A percentile compares a stretch with the other conserved stretches of the same genome.
Conservation (phyloP, 1,140 invertebrate species). For the Drosophila mauritiana region DNA sequence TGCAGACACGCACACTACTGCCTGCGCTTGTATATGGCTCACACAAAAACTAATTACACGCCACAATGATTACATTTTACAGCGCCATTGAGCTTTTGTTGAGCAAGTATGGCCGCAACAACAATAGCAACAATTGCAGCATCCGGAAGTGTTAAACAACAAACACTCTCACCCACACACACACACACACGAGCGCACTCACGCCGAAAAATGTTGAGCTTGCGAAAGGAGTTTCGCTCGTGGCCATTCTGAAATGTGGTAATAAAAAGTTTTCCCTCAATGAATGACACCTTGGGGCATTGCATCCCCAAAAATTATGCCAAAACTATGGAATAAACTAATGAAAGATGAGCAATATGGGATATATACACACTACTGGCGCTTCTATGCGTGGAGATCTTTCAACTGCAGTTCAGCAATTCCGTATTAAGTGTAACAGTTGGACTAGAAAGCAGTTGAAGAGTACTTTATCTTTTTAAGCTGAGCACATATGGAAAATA, state of each 20-base stretch:
- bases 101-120: slow-evolving; percentile 21
- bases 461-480: too few relatives aligned
- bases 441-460: too few relatives aligned
- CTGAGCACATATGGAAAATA: too few relatives aligned
- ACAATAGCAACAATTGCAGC: slow-evolving; percentile 7
- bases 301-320: slow-evolving; percentile 24
- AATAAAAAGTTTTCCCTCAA: slow-evolving; percentile 48
- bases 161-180: not conserved
- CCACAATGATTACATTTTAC: slow-evolving; percentile 82
- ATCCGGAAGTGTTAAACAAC: slow-evolving; percentile 45
- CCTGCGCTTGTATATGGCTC: slow-evolving; percentile 26
- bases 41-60: slow-evolving; percentile 80
- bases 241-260: slow-evolving; percentile 30
- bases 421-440: too few relatives aligned
- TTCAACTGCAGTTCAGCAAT: too few relatives aligned
- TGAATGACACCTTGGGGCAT: slow-evolving; percentile 47
- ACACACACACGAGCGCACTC: not conserved
- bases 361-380: not conserved
- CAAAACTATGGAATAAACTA: slow-evolving; percentile 21
- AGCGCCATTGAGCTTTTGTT: slow-evolving; percentile 60
- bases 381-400: not conserved
- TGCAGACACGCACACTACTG: slow-evolving; percentile 12
- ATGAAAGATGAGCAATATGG: slow-evolving; percentile 20
- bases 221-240: slow-evolving; percentile 8
- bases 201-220: slow-evolving; percentile 21